A percentile compares a stretch with the other conserved stretches of the same genome.
phyloP scores from a whole-genome alignment of 2,113 vertebrate genomes.

The Loxodonta africana region DNA sequence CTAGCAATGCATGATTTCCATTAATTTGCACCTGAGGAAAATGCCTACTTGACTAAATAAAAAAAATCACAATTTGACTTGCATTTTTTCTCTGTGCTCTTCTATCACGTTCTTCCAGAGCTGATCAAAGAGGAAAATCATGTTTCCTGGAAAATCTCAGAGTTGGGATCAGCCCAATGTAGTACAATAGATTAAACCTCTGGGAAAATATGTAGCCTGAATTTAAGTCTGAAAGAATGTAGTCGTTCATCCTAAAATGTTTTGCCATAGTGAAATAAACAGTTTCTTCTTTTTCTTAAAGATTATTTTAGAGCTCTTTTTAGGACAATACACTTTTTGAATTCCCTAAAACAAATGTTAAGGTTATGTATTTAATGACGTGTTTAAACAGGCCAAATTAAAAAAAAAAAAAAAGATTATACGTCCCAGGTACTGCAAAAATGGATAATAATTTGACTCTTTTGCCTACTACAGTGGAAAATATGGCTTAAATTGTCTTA shows the following conservation, averaged over 20 bases:
- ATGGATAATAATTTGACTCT: background rate
- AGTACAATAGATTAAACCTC: conserved; percentile 31
- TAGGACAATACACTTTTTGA: background rate
- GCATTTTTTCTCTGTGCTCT: conserved; percentile 22
- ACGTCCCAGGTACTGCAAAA: background rate
- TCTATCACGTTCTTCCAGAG: conserved; percentile 53
- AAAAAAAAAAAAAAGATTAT: background rate
- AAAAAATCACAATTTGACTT: conserved; percentile 4
- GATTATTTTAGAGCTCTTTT: conserved; percentile 38
- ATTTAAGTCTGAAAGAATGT: conserved; percentile 61
- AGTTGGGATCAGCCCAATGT: background rate
- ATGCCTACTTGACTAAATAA: conserved; percentile 55
- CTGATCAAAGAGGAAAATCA: conserved; percentile 65
- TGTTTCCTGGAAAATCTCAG: conserved; percentile 46
- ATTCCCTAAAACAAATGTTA: background rate
- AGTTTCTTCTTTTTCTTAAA: background rate
- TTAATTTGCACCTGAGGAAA: conserved; percentile 77
- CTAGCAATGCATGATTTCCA: conserved; percentile 76
- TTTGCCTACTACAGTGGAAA: background rate
- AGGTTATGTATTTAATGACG: background rate
- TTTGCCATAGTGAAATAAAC: background rate
- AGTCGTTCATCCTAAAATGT: background rate
- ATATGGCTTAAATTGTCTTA: background rate
- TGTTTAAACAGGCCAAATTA: background rate
- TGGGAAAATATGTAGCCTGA: background rate